phyloP scores from a whole-genome alignment of 2,113 vertebrate species.

The Phaethornis superciliosus region DNA sequence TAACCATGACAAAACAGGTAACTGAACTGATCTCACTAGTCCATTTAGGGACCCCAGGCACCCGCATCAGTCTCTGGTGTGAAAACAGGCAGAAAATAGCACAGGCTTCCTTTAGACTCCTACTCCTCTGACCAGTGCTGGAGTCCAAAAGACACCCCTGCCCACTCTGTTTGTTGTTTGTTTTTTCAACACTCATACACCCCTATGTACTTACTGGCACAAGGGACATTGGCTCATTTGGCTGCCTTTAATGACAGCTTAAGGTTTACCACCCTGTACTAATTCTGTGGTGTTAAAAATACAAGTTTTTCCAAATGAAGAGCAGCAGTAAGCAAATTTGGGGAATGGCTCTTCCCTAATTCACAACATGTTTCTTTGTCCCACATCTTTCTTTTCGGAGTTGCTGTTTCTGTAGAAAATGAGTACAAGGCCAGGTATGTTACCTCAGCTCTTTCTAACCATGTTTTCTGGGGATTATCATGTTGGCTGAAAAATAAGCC shows the following conservation, averaged over 20 bases:
- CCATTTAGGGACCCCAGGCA: not conserved
- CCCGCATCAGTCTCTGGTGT: accelerated
- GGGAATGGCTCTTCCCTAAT: slow-evolving; percentile 16
- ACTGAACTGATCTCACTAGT: not conserved
- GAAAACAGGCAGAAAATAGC: not conserved
- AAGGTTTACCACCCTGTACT: slow-evolving; percentile 57
- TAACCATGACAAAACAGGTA: not conserved
- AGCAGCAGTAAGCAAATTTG: not conserved
- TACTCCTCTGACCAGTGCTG: not conserved
- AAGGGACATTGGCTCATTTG: slow-evolving; percentile 52
- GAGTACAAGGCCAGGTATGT: not conserved
- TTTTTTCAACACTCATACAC: slow-evolving; percentile 35
- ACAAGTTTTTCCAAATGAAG: slow-evolving; percentile 32
- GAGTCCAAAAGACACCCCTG: slow-evolving; percentile 31
- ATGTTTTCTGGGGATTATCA: not conserved
- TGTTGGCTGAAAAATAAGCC: slow-evolving; percentile 49
- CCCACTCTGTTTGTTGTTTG: slow-evolving; percentile 58
- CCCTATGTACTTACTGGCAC: slow-evolving; percentile 31
- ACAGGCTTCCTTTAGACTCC: not conserved
- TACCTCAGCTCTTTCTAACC: not conserved
- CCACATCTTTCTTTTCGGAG: slow-evolving; percentile 35
- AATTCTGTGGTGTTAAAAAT: slow-evolving; percentile 78
- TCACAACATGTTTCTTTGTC: slow-evolving; percentile 22
- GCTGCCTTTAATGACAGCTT: slow-evolving; percentile 75
- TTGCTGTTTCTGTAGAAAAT: slow-evolving; percentile 6